Conservation (phyloP, 1,140 invertebrate species). For the Aphelinus certus region DNA sequence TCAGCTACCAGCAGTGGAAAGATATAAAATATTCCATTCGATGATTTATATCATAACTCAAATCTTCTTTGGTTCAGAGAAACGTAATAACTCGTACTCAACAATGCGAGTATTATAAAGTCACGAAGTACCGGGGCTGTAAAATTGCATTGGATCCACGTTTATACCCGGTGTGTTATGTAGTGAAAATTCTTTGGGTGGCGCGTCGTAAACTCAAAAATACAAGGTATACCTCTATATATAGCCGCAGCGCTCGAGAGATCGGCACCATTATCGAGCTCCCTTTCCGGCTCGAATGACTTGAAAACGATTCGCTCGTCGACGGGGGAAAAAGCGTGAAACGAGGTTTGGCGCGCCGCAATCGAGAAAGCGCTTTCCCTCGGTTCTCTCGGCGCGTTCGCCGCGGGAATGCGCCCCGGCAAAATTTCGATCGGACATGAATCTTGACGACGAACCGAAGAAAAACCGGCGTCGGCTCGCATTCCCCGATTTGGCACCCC, state of each 20-base stretch:
- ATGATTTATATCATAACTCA: too few species aligned
- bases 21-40: too few species aligned
- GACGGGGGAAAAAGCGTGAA: conserved; percentile 2
- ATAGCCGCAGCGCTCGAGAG: background rate
- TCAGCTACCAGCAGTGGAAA: too few species aligned
- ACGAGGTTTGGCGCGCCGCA: background rate
- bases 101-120: too few species aligned
- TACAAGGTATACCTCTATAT: too few species aligned
- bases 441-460: conserved; percentile 8
- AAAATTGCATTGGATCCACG: too few species aligned
- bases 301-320: background rate
- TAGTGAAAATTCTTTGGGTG: too few species aligned
- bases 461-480: conserved; percentile 16
- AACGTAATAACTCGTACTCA: too few species aligned
- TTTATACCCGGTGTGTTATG: too few species aligned
- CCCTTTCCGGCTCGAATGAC: background rate
- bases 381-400: background rate
- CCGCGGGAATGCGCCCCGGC: background rate
- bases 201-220: too few species aligned
- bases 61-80: too few species aligned
- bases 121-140: too few species aligned
- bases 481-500: background rate
- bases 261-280: conserved; percentile 19
- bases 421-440: conserved; percentile 24
- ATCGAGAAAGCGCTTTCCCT: conserved; percentile 10